Conservation (phyloP, 2,797 vertebrate species). For the Atherinosoma microstoma region DNA sequence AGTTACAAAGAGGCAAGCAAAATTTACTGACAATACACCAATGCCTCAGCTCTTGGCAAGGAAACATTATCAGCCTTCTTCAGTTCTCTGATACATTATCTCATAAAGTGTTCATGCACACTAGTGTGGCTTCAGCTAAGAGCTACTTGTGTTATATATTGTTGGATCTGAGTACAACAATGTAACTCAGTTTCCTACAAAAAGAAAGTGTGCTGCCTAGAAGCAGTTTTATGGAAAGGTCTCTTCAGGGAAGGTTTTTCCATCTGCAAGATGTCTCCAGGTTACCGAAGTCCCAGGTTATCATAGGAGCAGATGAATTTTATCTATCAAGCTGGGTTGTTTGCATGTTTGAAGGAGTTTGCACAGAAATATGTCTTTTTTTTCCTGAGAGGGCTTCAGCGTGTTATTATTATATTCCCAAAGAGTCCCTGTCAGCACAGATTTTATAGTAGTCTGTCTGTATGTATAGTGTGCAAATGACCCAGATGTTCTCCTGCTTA, state of each 20-base stretch:
- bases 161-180: conserved; percentile 17
- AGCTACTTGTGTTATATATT: conserved; percentile 8
- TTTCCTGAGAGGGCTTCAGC: conserved; percentile 1
- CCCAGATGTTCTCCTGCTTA: conserved; percentile 33
- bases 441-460: conserved; percentile 24
- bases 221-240: conserved; percentile 31
- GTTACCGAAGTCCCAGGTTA: conserved; percentile 13
- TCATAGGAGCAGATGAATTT: conserved; percentile 23
- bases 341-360: conserved; percentile 18
- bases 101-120: conserved; percentile 25
- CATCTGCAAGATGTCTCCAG: conserved; percentile 28
- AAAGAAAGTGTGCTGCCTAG: conserved; percentile 24
- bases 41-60: not conserved
- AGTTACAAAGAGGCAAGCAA: too few species aligned
- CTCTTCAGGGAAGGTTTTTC: conserved; percentile 11
- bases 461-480: conserved; percentile 24
- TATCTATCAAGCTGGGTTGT: conserved; percentile 1
- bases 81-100: not conserved
- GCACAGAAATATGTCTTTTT: conserved; percentile 1
- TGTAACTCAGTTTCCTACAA: conserved; percentile 21
- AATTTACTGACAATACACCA: not conserved
- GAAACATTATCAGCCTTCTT: not conserved
- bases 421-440: conserved; percentile 26
- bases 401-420: conserved; percentile 14
- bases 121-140: conserved; percentile 5